A percentile compares a stretch with the other conserved stretches of the same genome.
Evolutionary conservation across 2,113 vertebrate species (phyloP).

Genomic region (Tachuris rubrigastra): DNA sequence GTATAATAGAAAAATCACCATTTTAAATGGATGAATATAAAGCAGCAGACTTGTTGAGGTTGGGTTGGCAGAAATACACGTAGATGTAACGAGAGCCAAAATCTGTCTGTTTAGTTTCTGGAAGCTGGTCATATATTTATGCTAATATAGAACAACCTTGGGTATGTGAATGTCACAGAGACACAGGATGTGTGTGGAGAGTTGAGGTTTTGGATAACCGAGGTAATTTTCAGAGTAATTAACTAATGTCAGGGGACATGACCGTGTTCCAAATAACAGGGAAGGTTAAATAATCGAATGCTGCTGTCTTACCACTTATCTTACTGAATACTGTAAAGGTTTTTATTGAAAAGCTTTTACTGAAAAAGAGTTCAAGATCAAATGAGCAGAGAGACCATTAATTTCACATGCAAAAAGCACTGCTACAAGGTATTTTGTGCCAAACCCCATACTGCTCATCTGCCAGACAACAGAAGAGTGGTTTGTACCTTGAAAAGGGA

Average conservation of each 20-base stretch:
- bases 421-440: not conserved
- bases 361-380: constrained; percentile 50
- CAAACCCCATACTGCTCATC: not conserved
- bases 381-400: not conserved
- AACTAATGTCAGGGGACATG: constrained; percentile 51
- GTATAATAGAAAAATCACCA: not conserved
- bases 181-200: constrained; percentile 35
- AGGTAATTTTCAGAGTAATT: constrained; percentile 70
- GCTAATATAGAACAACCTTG: constrained; percentile 58
- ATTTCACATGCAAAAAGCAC: constrained; percentile 4
- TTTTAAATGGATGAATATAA: not conserved
- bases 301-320: constrained; percentile 55
- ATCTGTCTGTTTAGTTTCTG: not conserved
- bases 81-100: not conserved
- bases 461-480: constrained; percentile 2
- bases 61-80: not conserved
- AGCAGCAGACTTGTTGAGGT: not conserved
- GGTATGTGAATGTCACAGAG: constrained; percentile 51
- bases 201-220: constrained; percentile 55
- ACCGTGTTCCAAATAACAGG: constrained; percentile 54
- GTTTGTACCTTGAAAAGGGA: not conserved
- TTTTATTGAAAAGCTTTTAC: constrained; percentile 66
- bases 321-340: constrained; percentile 41
- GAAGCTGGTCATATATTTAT: constrained; percentile 50
- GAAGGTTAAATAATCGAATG: constrained; percentile 58